Evolutionary conservation across 2,888 invertebrate species (phyloP), one percentile per base, ranked within the genome.

Genomic region (Leuctra nigra): DNA sequence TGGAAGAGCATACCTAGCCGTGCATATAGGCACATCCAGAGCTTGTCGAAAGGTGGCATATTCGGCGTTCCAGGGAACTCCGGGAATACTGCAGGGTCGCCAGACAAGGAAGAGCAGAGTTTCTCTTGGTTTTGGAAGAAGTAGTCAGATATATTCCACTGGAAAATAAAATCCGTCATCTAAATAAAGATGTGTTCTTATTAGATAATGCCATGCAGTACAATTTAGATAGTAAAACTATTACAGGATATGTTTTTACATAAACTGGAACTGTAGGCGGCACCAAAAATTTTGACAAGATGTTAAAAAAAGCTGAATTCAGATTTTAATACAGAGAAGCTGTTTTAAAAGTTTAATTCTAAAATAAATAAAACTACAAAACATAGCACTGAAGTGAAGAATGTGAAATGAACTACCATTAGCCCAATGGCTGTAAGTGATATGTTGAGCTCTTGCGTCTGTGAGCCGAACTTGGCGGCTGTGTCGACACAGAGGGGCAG

Each of bases 81-180:
- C 1, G 90, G 91, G 64, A 88, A 82, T 29, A 88, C 84, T 7
- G 79, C 75, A 7, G 72, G 68, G 67, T 91, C 90, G 64, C 82
- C 84, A 25, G 83, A 81, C 59, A 91, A 74, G 18, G 86, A 85
- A 55, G 81, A 80, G 65, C 83, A 83, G 46, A 92, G 73, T 72
- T 88, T 88, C 64, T 91, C 89, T 67, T 92, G 88, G 72, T 95
- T 95, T 80, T 96, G 95, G 76, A 89, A 94, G 67, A 97, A 86
- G 71, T 94, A 96, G 75, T 98, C 98, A 0, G 96, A 94, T 67
- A 98, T 95, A 71, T 97, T 98, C 98, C 97, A 98, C 94, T 95
- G 76, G 29, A 79, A 77, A 36, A 4, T 47, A 35, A 20, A 44
- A 44, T 7, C 29, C 29, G 11, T 29, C 11, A 11, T 11, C 6